A percentile compares a stretch with the other conserved stretches of the same genome.
phyloP scores from a whole-genome alignment of 2,888 invertebrate genomes.

The Cheilosia vulpina region DNA sequence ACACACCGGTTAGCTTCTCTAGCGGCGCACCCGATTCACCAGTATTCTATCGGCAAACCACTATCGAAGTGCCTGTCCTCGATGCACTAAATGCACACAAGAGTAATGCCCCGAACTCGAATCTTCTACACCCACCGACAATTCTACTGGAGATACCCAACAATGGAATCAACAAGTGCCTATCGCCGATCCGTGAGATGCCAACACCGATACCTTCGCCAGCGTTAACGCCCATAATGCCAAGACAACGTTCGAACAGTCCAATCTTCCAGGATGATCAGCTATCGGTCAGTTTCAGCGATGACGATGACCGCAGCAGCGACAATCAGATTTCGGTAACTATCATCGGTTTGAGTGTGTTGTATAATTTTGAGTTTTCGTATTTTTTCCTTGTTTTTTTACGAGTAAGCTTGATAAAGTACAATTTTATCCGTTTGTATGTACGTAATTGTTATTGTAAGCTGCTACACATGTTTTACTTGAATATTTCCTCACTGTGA shows the following conservation, averaged over 20 bases:
- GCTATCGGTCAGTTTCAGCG: slow-evolving; percentile 82
- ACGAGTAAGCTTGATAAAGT: slow-evolving; percentile 64
- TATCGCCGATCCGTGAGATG: slow-evolving; percentile 91
- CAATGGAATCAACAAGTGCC: slow-evolving; percentile 88
- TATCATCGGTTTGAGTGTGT: slow-evolving; percentile 54
- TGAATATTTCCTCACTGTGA: not conserved
- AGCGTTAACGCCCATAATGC: slow-evolving; percentile 88
- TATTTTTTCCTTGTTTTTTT: not conserved
- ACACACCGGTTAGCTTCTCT: slow-evolving; percentile 86
- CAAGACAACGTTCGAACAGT: slow-evolving; percentile 81
- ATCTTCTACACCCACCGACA: slow-evolving; percentile 89
- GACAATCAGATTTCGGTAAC: slow-evolving; percentile 78
- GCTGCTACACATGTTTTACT: slow-evolving; percentile 39
- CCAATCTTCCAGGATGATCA: slow-evolving; percentile 79
- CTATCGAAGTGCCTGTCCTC: slow-evolving; percentile 87
- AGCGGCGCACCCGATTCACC: slow-evolving; percentile 87
- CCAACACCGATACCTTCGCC: slow-evolving; percentile 90
- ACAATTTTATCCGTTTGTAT: slow-evolving; percentile 47
- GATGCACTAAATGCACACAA: slow-evolving; percentile 89
- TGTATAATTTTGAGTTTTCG: not conserved
- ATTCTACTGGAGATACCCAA: slow-evolving; percentile 91
- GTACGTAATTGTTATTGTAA: slow-evolving; percentile 58
- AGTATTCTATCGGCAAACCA: slow-evolving; percentile 83
- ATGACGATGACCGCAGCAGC: slow-evolving; percentile 83
- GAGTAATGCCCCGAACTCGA: slow-evolving; percentile 83